Base-by-base conservation (phyloP, 2,797 vertebrate species). In the Diplodus puntazzo region DNA sequence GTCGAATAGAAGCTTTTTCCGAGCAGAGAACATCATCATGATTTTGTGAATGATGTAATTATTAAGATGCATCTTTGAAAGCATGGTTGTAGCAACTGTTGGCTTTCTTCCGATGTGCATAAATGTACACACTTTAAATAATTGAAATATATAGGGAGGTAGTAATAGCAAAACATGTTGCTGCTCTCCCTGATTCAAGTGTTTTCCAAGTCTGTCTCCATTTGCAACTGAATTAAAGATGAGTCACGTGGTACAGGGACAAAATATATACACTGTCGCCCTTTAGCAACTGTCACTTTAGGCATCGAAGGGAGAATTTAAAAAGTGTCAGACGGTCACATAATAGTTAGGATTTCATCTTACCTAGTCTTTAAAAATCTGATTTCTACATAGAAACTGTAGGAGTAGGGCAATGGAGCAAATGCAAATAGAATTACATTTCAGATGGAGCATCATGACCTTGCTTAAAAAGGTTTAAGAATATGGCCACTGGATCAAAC, bases 401-500 rank as follows among this genome's bases (percentile, higher is more conserved):
- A 78, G 70, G 18, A 83, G 68, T 3, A 54, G 64, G 63, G 53
- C 62, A 73, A 69, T 34, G 23, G 69, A 84, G 77, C 54, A 59
- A 17, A 88, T 81, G 75, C 48, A 85, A 77, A 82, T 83, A 52
- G 42, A 76, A 77, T 59, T n/a, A 76, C 55, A 63, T 88, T 83
- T 78, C 63, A 85, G 63, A 69, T 82, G 58, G 58, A 83, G 71
- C 67, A 66, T 75, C 30, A 50, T 81, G 78, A 90, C 80, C 82
- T 87, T 92, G 79, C 64, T 80, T 77, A 60, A 27, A 63, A 57
- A 85, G 71, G 64, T 85, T 87, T 73, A 75, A 67, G 52, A 83
- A 82, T 77, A 86, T 65, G 77, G 84, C 85, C 87, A 75, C 12
- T 63, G 75, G 81, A 88, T 91, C 82, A 82, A 83, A 82, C 70